A percentile compares a stretch with the other conserved stretches of the same genome.
These are phyloP conservation scores for Trypoxylus dichotomus DNA, from an alignment of 1,140 invertebrate genomes.

Conservation along the genomic window DNA sequence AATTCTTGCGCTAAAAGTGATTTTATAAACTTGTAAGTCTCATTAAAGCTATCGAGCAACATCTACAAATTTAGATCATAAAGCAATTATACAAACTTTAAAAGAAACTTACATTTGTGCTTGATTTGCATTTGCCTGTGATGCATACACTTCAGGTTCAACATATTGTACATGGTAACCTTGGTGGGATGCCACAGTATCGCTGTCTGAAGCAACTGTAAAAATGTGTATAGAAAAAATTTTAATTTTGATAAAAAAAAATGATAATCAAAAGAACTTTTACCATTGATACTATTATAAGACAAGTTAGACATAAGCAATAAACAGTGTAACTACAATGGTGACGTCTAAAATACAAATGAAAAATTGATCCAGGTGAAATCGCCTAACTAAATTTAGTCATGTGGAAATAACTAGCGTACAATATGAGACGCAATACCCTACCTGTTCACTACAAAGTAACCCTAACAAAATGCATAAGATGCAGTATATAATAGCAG, in stretches of 20 bases:
- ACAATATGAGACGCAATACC: slow-evolving; percentile 32
- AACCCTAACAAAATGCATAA: slow-evolving; percentile 31
- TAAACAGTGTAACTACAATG: slow-evolving; percentile 1
- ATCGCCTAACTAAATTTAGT: slow-evolving; percentile 25
- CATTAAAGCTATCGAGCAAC: neutral
- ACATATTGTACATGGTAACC: slow-evolving; percentile 71
- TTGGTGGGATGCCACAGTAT: slow-evolving; percentile 56
- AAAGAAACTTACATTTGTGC: slow-evolving; percentile 66
- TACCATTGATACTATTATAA: slow-evolving; percentile 26
- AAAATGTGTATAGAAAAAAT: slow-evolving; percentile 31
- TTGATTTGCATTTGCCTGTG: slow-evolving; percentile 55
- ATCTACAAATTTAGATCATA: neutral
- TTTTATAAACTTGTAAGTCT: neutral
- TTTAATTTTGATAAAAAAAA: neutral
- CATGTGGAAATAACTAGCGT: slow-evolving; percentile 35
- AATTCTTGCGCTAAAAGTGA: too few species aligned
- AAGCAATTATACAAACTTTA: too few species aligned
- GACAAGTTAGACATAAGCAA: slow-evolving; percentile 11
- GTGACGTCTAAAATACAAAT: neutral
- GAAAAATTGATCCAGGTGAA: slow-evolving; percentile 14
- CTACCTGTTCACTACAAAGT: slow-evolving; percentile 31
- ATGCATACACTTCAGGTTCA: slow-evolving; percentile 63
- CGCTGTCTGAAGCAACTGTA: slow-evolving; percentile 56
- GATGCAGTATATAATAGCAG: slow-evolving; percentile 24
- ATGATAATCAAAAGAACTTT: slow-evolving; percentile 17